Percentiles rank a stretch among this genome's conserved stretches.
Evolutionary conservation across 1,140 invertebrate species (phyloP).

Genomic region (Formica exsecta): DNA sequence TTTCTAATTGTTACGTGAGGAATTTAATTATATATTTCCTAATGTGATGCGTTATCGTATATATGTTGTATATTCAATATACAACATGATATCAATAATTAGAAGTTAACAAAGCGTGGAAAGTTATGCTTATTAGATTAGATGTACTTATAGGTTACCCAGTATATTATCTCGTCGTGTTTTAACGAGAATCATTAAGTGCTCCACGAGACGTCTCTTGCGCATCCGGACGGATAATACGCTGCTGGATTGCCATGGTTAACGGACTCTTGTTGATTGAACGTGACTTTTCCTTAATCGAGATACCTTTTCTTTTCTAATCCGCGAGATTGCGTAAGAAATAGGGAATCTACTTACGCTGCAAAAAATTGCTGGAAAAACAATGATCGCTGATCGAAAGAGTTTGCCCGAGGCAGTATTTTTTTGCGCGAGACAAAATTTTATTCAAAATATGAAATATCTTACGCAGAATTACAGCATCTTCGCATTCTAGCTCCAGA

Average conservation of each 20-base stretch:
- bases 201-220: conserved; percentile 41
- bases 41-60: background rate
- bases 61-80: background rate
- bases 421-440: conserved; percentile 5
- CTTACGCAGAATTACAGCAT: conserved; percentile 13
- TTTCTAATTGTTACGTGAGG: background rate
- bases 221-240: conserved; percentile 34
- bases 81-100: background rate
- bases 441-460: conserved; percentile 27
- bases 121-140: background rate
- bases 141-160: conserved; percentile 2
- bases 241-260: conserved; percentile 43
- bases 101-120: background rate
- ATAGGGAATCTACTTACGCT: conserved; percentile 29
- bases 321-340: conserved; percentile 22
- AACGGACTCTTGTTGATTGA: conserved; percentile 55
- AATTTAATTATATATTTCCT: background rate
- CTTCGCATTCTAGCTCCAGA: background rate
- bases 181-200: conserved; percentile 65
- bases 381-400: background rate
- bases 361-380: conserved; percentile 31
- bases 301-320: conserved; percentile 50
- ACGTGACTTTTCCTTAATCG: conserved; percentile 62
- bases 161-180: background rate
- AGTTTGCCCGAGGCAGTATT: background rate